These are phyloP conservation scores for Phrixothrix hirtus DNA, from an alignment of 2,888 invertebrate species.

Conservation along the genomic window DNA sequence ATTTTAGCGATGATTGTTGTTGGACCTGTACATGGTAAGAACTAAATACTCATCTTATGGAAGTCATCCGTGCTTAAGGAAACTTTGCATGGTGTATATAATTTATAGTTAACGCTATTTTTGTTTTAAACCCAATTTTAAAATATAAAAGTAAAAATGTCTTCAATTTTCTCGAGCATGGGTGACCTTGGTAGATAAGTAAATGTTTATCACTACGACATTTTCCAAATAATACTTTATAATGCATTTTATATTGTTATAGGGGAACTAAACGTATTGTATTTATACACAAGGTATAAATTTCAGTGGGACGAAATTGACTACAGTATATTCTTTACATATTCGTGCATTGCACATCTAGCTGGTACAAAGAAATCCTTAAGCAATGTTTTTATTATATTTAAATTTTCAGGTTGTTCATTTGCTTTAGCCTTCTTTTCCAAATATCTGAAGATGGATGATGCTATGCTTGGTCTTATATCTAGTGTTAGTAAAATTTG, in stretches of 20 bases:
- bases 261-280: slow-evolving; percentile 63
- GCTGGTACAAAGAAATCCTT: slow-evolving; percentile 59
- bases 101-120: too few relatives aligned
- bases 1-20: slow-evolving; percentile 58
- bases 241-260: too few relatives aligned
- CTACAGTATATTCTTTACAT: slow-evolving; percentile 62
- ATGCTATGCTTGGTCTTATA: slow-evolving; percentile 48
- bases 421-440: slow-evolving; percentile 47
- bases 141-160: too few relatives aligned
- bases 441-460: slow-evolving; percentile 46
- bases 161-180: too few relatives aligned
- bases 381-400: too few relatives aligned
- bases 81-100: too few relatives aligned
- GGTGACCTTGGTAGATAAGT: too few relatives aligned
- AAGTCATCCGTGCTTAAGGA: too few relatives aligned
- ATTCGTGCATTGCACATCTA: slow-evolving; percentile 60
- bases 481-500: slow-evolving; percentile 50
- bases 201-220: too few relatives aligned
- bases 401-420: slow-evolving; percentile 40
- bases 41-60: too few relatives aligned
- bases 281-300: slow-evolving; percentile 60
- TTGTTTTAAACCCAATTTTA: too few relatives aligned
- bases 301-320: slow-evolving; percentile 65
- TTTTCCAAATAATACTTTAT: too few relatives aligned
- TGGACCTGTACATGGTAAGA: slow-evolving; percentile 61